These are phyloP conservation scores for Stenolophus ochropezus DNA, from an alignment of 2,888 invertebrate species.

Conservation along the genomic window DNA sequence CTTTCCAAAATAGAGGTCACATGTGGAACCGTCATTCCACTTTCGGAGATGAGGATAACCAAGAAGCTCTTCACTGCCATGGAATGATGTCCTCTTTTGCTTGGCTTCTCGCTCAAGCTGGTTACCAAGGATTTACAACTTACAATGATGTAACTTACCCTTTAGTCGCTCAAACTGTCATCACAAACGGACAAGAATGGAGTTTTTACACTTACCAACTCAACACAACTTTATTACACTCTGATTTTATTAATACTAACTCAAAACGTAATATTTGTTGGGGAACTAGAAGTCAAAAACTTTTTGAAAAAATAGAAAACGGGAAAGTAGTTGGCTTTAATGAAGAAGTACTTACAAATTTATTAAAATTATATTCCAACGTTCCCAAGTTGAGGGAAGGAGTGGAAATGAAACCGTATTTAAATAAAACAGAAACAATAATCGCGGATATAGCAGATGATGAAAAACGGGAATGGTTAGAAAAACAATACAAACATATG, in stretches of 20 bases:
- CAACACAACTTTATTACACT: conserved; percentile 87
- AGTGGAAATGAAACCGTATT: conserved; percentile 81
- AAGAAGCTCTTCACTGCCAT: conserved; percentile 82
- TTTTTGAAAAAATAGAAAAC: conserved; percentile 83
- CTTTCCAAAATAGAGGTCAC: conserved; percentile 82
- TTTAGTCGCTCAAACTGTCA: conserved; percentile 88
- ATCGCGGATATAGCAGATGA: conserved; percentile 82
- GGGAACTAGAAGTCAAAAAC: conserved; percentile 81
- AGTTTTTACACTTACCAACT: conserved; percentile 93
- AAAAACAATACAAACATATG: conserved; percentile 81
- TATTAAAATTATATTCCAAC: conserved; percentile 86
- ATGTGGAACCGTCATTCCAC: conserved; percentile 73
- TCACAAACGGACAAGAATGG: conserved; percentile 92
- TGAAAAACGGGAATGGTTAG: conserved; percentile 82
- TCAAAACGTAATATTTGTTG: conserved; percentile 87
- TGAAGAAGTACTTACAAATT: conserved; percentile 82
- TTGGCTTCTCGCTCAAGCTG: conserved; percentile 87
- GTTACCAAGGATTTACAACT: conserved; percentile 91
- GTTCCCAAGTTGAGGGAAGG: conserved; percentile 78
- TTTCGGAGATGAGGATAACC: conserved; percentile 76
- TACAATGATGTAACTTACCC: conserved; percentile 95
- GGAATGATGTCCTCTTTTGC: conserved; percentile 87
- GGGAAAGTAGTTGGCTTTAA: conserved; percentile 86
- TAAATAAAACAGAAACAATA: conserved; percentile 77
- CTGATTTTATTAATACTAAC: conserved; percentile 79